phyloP scores from a whole-genome alignment of 2,113 vertebrate species.

The Ophthalmolycus amberensis region DNA sequence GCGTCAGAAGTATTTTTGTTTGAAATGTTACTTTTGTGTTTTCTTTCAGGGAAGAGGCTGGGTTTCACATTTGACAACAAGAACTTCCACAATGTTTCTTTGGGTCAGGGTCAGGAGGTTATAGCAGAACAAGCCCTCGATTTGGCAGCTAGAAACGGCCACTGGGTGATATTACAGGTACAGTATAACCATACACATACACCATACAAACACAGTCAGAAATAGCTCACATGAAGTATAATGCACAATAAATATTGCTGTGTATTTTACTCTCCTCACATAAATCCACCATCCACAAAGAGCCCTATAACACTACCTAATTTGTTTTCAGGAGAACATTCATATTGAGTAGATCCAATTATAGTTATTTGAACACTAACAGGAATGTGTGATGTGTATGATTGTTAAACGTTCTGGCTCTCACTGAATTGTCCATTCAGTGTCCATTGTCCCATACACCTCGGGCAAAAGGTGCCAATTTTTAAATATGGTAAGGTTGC shows the following conservation, averaged over 20 bases:
- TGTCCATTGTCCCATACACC: not conserved
- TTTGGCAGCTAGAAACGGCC: constrained; percentile 88
- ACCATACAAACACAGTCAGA: not conserved
- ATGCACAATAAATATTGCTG: not conserved
- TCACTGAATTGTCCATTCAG: not conserved
- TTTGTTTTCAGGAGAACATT: constrained; percentile 2
- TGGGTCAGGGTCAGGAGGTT: constrained; percentile 95
- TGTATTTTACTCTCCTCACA: not conserved
- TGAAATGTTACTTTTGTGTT: constrained; percentile 1
- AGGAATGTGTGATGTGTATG: constrained; percentile 2
- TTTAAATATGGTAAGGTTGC: not conserved
- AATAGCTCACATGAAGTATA: not conserved
- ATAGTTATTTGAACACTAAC: constrained; percentile 12
- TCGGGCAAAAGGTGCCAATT: constrained; percentile 9
- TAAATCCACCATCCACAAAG: not conserved
- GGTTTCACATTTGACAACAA: constrained; percentile 91
- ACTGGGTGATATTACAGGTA: constrained; percentile 98
- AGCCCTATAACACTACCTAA: not conserved
- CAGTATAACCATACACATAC: not conserved
- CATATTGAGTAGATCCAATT: constrained; percentile 14
- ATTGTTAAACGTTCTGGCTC: not conserved
- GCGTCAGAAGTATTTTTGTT: not conserved
- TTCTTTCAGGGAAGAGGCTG: constrained; percentile 89
- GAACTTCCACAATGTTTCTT: constrained; percentile 95
- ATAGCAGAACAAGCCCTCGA: constrained; percentile 90